Conservation (phyloP, 2,888 invertebrate genomes). For the Cacoxenus indagator region DNA sequence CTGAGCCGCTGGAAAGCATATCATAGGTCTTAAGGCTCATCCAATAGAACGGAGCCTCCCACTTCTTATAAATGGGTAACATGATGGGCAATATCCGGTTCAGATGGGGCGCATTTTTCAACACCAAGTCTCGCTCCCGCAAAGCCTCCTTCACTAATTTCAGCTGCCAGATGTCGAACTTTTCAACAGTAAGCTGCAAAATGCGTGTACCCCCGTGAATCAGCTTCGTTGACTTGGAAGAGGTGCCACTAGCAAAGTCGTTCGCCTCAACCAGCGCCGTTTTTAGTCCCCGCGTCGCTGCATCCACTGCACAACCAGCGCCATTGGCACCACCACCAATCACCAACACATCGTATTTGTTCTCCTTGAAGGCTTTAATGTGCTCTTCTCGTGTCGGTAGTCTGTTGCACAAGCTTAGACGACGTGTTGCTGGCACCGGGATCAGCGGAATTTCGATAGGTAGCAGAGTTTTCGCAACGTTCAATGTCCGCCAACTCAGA, state of each 20-base stretch:
- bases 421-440: conserved; percentile 24
- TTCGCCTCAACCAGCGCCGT: conserved; percentile 93
- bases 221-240: conserved; percentile 92
- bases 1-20: conserved; percentile 82
- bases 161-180: conserved; percentile 78
- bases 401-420: not conserved
- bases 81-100: conserved; percentile 94
- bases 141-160: conserved; percentile 75
- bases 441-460: too few relatives aligned
- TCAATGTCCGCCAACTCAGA: conserved; percentile 23
- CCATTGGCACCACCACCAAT: conserved; percentile 71
- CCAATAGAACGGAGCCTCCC: conserved; percentile 98
- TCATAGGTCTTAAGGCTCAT: conserved; percentile 95
- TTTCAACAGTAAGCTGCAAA: conserved; percentile 94
- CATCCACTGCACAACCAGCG: conserved; percentile 91
- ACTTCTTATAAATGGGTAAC: conserved; percentile 94
- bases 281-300: conserved; percentile 89
- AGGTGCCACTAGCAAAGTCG: conserved; percentile 93
- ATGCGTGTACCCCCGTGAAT: conserved; percentile 98
- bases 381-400: conserved; percentile 22
- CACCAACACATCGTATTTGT: conserved; percentile 16
- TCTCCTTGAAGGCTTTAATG: not conserved
- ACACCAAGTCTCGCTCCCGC: conserved; percentile 71
- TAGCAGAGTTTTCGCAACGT: not conserved
- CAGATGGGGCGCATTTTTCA: conserved; percentile 95